A percentile compares a stretch with the other conserved stretches of the same genome.
Evolutionary conservation across 1,140 invertebrate species (phyloP).

Genomic region (Bicyclus anynana): DNA sequence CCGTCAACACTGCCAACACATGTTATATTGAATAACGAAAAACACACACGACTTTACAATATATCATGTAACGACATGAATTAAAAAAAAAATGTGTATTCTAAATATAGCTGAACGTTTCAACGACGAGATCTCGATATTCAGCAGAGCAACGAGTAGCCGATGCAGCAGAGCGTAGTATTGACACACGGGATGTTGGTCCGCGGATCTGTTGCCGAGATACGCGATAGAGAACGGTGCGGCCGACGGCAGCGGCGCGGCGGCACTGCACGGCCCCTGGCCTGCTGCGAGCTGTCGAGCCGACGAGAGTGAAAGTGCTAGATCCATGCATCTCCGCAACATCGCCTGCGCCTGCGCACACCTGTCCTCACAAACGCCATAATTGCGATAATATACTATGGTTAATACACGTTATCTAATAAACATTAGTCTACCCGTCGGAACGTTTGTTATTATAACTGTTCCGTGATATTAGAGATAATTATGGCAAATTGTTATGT

Average conservation of each 20-base stretch:
- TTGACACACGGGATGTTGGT: conserved; percentile 52
- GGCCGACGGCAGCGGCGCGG: conserved; percentile 55
- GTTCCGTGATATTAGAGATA: neutral
- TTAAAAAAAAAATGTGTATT: conserved; percentile 36
- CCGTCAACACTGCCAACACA: conserved; percentile 9
- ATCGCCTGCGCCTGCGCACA: conserved; percentile 39
- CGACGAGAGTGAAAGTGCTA: conserved; percentile 71
- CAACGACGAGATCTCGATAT: conserved; percentile 56
- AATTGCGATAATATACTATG: conserved; percentile 37
- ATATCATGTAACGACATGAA: conserved; percentile 31
- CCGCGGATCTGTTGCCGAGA: conserved; percentile 37
- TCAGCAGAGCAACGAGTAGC: conserved; percentile 46
- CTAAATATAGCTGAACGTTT: conserved; percentile 51
- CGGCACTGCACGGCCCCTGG: conserved; percentile 51
- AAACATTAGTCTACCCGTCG: neutral
- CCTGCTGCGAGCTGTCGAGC: conserved; percentile 46
- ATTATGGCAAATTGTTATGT: neutral
- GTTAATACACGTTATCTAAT: conserved; percentile 30
- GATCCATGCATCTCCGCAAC: conserved; percentile 47
- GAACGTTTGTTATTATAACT: conserved; percentile 1
- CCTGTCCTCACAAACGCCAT: conserved; percentile 45
- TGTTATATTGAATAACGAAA: conserved; percentile 19
- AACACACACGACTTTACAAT: conserved; percentile 1
- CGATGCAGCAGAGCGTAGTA: conserved; percentile 46
- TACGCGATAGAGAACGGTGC: conserved; percentile 43